Evolutionary conservation across 2,113 vertebrate species (phyloP).

Genomic region (Thalassarche chlororhynchos): DNA sequence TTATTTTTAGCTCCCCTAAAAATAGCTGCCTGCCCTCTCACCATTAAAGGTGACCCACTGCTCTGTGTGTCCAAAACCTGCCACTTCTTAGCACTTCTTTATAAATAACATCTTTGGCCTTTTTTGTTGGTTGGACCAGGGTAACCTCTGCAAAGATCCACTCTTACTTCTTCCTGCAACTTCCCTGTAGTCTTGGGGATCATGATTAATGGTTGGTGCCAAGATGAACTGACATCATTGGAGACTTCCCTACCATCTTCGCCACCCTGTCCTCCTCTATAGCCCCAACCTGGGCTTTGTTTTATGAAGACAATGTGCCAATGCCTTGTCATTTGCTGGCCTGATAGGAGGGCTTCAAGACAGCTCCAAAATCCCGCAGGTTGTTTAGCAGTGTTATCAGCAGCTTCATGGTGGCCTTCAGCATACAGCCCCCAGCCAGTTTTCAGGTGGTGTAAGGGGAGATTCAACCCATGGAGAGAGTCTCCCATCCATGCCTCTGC

Average conservation of each 20-base stretch:
- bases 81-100: background rate
- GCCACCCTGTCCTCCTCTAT: background rate
- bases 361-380: background rate
- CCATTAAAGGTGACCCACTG: background rate
- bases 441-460: background rate
- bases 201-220: background rate
- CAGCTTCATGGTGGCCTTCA: background rate
- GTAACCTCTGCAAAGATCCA: background rate
- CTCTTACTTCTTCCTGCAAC: background rate
- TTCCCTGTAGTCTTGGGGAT: background rate
- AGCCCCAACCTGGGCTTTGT: background rate
- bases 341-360: background rate
- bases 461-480: background rate
- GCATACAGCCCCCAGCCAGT: background rate
- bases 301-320: background rate
- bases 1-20: conserved; percentile 45
- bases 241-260: background rate
- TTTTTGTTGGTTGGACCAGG: background rate
- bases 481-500: background rate
- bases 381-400: background rate
- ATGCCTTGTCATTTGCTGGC: background rate
- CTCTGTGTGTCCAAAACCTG: background rate
- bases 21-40: conserved; percentile 11
- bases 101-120: background rate
- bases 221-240: background rate